A percentile compares a stretch with the other conserved stretches of the same genome.
phyloP scores from a whole-genome alignment of 2,113 vertebrate genomes.

The Urocynchramus pylzowi region DNA sequence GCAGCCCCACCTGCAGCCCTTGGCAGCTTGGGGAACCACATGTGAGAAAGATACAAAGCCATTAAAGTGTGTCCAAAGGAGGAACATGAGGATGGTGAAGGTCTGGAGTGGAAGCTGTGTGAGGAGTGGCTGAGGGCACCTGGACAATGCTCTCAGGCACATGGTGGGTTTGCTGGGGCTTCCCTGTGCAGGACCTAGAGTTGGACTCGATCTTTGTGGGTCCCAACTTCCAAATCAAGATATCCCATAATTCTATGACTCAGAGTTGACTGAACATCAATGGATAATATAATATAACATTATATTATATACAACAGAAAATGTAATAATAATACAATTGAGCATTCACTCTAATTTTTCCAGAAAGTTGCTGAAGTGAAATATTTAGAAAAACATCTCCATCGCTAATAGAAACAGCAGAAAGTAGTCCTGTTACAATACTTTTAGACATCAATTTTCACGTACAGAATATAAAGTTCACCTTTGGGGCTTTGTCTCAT shows the following conservation, averaged over 20 bases:
- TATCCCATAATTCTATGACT: not conserved
- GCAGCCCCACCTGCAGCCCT: not conserved
- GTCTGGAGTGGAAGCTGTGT: not conserved
- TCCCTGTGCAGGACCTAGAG: not conserved
- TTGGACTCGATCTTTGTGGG: fast-evolving
- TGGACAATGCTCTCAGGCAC: not conserved
- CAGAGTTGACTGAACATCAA: not conserved
- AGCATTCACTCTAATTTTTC: not conserved
- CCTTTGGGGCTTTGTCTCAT: not conserved
- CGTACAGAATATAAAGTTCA: not conserved
- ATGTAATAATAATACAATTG: too few relatives aligned
- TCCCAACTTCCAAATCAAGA: not conserved
- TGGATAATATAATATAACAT: too few relatives aligned
- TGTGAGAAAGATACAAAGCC: not conserved
- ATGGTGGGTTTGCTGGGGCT: not conserved
- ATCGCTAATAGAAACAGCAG: not conserved
- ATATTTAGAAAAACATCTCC: not conserved
- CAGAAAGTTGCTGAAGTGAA: not conserved
- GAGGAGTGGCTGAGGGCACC: not conserved
- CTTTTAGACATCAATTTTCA: not conserved
- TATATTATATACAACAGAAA: too few relatives aligned
- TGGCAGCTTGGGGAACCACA: not conserved
- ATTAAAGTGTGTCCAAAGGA: not conserved
- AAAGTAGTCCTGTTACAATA: not conserved
- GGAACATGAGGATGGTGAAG: not conserved